These are phyloP conservation scores for Darevskia nairensis DNA, from an alignment of 2,797 vertebrate genomes.

Conservation along the genomic window DNA sequence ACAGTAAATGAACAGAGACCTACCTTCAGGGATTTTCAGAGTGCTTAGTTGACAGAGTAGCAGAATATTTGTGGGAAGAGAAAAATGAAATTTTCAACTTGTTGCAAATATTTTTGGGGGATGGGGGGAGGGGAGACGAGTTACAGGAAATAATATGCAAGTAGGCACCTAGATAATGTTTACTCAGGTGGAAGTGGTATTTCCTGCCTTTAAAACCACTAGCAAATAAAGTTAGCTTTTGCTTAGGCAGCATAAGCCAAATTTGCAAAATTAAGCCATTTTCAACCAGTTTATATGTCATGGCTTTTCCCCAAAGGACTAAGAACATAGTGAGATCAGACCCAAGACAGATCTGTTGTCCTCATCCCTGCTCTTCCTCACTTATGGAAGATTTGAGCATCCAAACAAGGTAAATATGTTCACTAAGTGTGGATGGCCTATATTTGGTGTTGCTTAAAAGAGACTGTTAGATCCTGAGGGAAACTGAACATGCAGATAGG, in stretches of 20 bases:
- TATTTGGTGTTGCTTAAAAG: background rate
- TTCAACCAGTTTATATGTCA: background rate
- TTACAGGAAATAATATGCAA: constrained; percentile 36
- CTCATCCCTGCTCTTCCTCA: no score
- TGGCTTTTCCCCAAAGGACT: background rate
- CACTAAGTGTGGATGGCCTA: background rate
- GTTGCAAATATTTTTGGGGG: constrained; percentile 24
- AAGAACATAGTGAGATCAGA: background rate
- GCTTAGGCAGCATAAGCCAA: constrained; percentile 16
- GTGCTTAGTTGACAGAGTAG: constrained; percentile 1
- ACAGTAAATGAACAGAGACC: constrained; percentile 21
- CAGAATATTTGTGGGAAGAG: constrained; percentile 15
- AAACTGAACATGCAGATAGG: background rate
- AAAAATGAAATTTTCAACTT: background rate
- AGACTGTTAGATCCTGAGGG: background rate
- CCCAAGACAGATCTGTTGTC: no score
- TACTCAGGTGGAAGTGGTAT: constrained; percentile 48
- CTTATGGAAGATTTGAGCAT: no score
- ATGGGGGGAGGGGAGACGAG: background rate
- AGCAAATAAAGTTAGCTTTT: constrained; percentile 29
- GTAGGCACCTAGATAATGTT: constrained; percentile 30
- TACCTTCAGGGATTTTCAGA: constrained; percentile 6
- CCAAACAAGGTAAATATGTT: background rate
- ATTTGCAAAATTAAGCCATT: background rate
- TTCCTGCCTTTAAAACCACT: constrained; percentile 47